These are phyloP conservation scores for Motacilla alba DNA, from an alignment of 2,113 vertebrate genomes.

Conservation along the genomic window DNA sequence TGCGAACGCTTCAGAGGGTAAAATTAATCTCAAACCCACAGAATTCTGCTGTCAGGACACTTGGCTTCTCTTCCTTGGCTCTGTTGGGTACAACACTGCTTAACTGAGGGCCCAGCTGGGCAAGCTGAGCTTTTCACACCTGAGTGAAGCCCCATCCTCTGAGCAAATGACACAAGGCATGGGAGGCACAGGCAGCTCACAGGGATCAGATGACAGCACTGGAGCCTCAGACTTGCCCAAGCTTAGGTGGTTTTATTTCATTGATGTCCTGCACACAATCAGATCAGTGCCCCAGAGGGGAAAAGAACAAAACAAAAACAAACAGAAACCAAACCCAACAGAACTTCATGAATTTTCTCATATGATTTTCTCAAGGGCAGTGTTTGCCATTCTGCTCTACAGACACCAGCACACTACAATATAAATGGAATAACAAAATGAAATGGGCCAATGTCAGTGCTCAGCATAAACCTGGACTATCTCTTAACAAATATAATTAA, in stretches of 20 bases:
- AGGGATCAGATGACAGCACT: background rate
- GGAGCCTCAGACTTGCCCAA: background rate
- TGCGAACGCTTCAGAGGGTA: background rate
- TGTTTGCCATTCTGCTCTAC: background rate
- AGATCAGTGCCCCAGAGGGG: background rate
- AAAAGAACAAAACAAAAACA: too few species aligned
- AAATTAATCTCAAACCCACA: background rate
- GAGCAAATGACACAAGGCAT: background rate
- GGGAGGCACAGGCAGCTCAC: background rate
- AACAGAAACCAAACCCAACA: too few species aligned
- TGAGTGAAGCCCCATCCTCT: background rate
- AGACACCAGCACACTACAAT: background rate
- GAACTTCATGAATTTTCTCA: background rate
- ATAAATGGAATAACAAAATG: background rate
- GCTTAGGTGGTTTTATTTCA: background rate
- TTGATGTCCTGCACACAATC: background rate
- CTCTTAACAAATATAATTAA: background rate
- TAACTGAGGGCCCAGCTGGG: background rate
- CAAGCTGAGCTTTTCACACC: background rate
- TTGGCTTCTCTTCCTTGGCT: background rate
- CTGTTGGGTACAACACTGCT: background rate
- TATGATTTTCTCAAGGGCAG: background rate
- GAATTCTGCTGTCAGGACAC: background rate
- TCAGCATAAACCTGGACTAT: background rate
- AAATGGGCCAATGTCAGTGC: background rate